These are phyloP conservation scores for Acipenser ruthenus DNA, from an alignment of 2,797 vertebrate genomes.

Conservation along the genomic window DNA sequence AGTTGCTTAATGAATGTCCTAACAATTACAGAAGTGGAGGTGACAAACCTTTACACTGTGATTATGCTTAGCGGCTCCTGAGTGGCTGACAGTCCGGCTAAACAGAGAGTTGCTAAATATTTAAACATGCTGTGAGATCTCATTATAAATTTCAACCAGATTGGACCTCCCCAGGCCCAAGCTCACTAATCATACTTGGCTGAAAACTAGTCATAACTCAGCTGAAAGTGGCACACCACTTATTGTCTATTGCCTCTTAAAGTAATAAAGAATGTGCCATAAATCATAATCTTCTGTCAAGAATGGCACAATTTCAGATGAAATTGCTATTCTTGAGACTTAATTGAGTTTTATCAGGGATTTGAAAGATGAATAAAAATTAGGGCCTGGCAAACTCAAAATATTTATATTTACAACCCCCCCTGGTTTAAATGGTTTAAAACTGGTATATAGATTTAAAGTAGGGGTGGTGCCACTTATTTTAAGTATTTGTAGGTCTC, in stretches of 20 bases:
- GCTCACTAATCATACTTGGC: constrained; percentile 34
- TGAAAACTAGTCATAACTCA: constrained; percentile 54
- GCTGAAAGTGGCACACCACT: constrained; percentile 65
- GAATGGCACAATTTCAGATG: constrained; percentile 46
- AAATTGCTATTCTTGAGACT: constrained; percentile 41
- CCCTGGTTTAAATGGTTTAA: too few relatives aligned
- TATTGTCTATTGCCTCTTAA: constrained; percentile 58
- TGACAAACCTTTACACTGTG: neutral
- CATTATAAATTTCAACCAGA: constrained; percentile 59
- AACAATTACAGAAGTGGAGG: neutral
- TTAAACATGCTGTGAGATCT: constrained; percentile 69
- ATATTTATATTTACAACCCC: constrained; percentile 33
- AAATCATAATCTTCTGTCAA: constrained; percentile 61
- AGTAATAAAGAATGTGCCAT: constrained; percentile 43
- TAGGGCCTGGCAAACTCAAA: constrained; percentile 48
- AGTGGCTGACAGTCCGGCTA: constrained; percentile 49
- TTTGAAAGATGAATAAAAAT: constrained; percentile 47
- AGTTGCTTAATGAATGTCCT: neutral
- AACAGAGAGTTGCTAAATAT: constrained; percentile 68
- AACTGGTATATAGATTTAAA: too few relatives aligned
- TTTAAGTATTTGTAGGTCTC: too few relatives aligned
- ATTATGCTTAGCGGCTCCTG: constrained; percentile 39
- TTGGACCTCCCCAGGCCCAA: constrained; percentile 46
- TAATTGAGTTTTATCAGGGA: constrained; percentile 53
- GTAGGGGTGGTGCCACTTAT: too few relatives aligned